Conservation (phyloP, 1,140 invertebrate genomes). For the Tetramorium alpestre region DNA sequence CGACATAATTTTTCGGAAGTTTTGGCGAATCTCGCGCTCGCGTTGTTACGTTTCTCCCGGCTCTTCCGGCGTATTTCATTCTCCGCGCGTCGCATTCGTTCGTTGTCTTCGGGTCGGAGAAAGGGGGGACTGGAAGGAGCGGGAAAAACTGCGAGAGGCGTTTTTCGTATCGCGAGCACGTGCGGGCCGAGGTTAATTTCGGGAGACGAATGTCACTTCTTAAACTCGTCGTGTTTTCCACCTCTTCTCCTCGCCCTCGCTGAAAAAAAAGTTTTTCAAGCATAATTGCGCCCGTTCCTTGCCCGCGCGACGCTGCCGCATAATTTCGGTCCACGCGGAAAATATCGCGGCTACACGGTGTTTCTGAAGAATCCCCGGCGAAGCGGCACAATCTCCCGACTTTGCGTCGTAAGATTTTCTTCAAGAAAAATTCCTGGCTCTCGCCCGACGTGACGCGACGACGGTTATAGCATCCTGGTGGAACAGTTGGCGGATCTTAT, state of each 20-base stretch:
- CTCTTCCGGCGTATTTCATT: conserved; percentile 65
- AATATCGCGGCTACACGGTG: conserved; percentile 68
- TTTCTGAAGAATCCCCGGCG: conserved; percentile 20
- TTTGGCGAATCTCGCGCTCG: conserved; percentile 66
- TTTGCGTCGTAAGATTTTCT: conserved; percentile 63
- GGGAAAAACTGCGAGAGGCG: conserved; percentile 37
- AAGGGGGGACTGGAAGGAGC: neutral
- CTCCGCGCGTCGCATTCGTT: conserved; percentile 62
- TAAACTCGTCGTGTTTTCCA: conserved; percentile 69
- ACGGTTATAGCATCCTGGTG: conserved; percentile 13
- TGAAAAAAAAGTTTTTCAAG: conserved; percentile 72
- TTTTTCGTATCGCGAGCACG: conserved; percentile 75
- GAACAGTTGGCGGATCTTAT: conserved; percentile 38
- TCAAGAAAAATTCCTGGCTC: conserved; percentile 63
- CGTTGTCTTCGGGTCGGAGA: conserved; percentile 43
- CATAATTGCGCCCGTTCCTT: conserved; percentile 70
- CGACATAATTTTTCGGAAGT: conserved; percentile 70
- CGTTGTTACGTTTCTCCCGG: neutral
- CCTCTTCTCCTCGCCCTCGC: neutral
- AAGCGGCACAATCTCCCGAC: conserved; percentile 14
- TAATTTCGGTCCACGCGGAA: conserved; percentile 65
- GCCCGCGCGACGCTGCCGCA: conserved; percentile 22
- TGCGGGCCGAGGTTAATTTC: conserved; percentile 74
- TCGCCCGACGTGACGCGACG: neutral
- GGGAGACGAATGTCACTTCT: conserved; percentile 77